Evolutionary conservation across 2,888 invertebrate genomes (phyloP).

Genomic region (Eucera pruinosa): DNA sequence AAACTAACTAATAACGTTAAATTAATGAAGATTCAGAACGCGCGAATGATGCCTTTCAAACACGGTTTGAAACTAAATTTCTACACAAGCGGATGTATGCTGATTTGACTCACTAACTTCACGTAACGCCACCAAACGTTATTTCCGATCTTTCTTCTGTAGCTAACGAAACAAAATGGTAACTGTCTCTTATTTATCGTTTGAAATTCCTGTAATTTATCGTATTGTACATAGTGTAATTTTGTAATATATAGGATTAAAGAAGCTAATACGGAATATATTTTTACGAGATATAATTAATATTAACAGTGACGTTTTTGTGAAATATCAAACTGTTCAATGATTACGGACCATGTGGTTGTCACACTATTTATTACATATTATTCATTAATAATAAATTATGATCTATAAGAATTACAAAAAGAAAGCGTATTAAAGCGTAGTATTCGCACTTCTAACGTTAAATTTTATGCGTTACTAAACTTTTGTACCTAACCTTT

Average conservation of each 20-base stretch:
- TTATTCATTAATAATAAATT: background rate
- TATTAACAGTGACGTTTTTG: background rate
- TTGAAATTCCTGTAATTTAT: conserved; percentile 22
- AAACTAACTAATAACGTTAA: background rate
- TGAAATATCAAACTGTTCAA: background rate
- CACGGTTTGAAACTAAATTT: background rate
- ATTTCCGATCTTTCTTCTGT: conserved; percentile 72
- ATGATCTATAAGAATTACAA: background rate
- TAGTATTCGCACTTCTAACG: background rate
- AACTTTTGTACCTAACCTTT: conserved; percentile 29
- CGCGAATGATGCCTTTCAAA: background rate
- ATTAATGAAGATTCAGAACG: background rate
- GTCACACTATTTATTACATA: background rate
- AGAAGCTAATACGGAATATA: background rate
- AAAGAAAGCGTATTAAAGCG: background rate
- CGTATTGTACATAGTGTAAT: background rate
- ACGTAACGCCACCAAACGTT: background rate
- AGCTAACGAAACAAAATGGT: conserved; percentile 74
- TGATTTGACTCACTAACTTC: conserved; percentile 41
- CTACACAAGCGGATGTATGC: conserved; percentile 46
- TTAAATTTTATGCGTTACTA: background rate
- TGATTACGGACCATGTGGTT: conserved; percentile 51
- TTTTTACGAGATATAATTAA: background rate
- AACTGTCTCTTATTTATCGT: conserved; percentile 63
- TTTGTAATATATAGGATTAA: background rate